Percentiles rank a stretch among this genome's conserved stretches.
Evolutionary conservation across 2,888 invertebrate genomes (phyloP).

Genomic region (Litoditis marina): DNA sequence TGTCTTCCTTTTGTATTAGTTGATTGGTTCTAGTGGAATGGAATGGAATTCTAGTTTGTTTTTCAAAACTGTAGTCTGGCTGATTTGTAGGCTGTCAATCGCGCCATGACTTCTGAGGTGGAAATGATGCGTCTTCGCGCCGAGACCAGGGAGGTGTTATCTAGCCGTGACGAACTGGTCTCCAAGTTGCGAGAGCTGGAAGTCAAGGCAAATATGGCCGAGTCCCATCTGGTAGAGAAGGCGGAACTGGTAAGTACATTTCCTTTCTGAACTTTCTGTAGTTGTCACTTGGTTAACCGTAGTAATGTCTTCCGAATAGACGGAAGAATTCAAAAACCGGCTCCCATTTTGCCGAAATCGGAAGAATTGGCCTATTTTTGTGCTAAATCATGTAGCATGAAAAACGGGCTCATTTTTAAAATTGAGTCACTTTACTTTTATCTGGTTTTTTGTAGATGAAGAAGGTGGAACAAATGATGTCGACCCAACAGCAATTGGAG

Average conservation of each 20-base stretch:
- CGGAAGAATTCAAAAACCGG: too few species aligned
- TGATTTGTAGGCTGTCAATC: constrained; percentile 22
- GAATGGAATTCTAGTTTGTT: too few species aligned
- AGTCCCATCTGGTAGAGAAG: constrained; percentile 22
- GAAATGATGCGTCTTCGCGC: constrained; percentile 33
- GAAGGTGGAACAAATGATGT: constrained; percentile 20
- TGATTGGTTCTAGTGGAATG: too few species aligned
- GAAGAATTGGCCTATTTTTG: too few species aligned
- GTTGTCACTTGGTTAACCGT: neutral
- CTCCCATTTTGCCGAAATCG: too few species aligned
- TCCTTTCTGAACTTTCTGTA: neutral
- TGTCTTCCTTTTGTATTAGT: too few species aligned
- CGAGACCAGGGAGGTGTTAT: constrained; percentile 28
- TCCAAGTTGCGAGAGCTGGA: constrained; percentile 25
- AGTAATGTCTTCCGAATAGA: neutral
- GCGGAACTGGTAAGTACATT: constrained; percentile 20
- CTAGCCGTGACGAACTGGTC: constrained; percentile 21
- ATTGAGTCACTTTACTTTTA: neutral
- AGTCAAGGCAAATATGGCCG: constrained; percentile 19
- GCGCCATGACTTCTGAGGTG: constrained; percentile 41
- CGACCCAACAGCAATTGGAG: constrained; percentile 21
- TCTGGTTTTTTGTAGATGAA: constrained; percentile 16
- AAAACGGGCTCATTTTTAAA: too few species aligned
- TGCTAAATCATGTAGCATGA: too few species aligned
- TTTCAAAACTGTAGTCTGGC: too few species aligned